These are phyloP conservation scores for Paratilapia polleni DNA, from an alignment of 2,113 vertebrate species.

Conservation along the genomic window DNA sequence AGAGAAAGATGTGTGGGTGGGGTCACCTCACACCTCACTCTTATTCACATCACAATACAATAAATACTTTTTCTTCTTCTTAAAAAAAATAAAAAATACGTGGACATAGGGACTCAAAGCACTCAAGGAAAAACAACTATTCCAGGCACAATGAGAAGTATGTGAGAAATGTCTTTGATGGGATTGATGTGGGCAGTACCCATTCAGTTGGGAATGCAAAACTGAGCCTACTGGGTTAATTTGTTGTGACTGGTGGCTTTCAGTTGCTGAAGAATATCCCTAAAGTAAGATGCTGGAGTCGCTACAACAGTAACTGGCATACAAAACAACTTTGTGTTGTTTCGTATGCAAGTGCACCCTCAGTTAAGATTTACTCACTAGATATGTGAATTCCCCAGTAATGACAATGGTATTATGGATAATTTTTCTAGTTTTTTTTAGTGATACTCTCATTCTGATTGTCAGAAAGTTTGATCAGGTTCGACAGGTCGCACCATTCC, in stretches of 20 bases:
- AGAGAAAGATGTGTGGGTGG: neutral
- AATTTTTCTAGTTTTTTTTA: neutral
- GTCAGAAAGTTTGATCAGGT: neutral
- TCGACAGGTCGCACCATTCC: neutral
- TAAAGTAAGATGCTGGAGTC: neutral
- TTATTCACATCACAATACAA: neutral
- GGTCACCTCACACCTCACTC: conserved; percentile 6
- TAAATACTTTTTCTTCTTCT: neutral
- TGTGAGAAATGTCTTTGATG: conserved; percentile 60
- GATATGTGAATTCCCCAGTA: neutral
- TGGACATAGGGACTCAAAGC: conserved; percentile 14
- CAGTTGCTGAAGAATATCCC: conserved; percentile 6
- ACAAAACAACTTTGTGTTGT: neutral
- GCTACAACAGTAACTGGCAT: neutral
- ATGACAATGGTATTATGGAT: neutral
- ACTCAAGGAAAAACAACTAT: conserved; percentile 44
- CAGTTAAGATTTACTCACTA: neutral
- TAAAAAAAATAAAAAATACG: neutral
- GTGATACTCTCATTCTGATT: neutral
- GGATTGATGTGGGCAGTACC: conserved; percentile 45
- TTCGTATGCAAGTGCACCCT: too few relatives aligned
- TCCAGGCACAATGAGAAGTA: conserved; percentile 64
- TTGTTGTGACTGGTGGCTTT: conserved; percentile 26
- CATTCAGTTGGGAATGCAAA: conserved; percentile 38
- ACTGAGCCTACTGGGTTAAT: conserved; percentile 38